phyloP scores from a whole-genome alignment of 2,888 invertebrate species.

The Aphodius granarius region DNA sequence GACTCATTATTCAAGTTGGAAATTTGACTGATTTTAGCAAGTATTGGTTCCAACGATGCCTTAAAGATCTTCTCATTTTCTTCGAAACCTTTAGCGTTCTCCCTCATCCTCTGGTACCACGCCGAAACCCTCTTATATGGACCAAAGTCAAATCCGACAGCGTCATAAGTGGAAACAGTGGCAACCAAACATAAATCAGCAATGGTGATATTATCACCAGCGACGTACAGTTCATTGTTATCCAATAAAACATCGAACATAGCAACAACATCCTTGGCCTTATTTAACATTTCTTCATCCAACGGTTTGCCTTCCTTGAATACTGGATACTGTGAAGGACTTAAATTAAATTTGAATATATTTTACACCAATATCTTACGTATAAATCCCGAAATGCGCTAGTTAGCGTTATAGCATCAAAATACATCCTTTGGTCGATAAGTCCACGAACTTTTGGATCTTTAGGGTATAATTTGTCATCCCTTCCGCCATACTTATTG shows the following conservation, averaged over 20 bases:
- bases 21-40: neutral
- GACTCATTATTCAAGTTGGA: neutral
- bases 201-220: constrained; percentile 72
- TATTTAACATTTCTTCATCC: constrained; percentile 68
- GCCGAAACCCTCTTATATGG: constrained; percentile 68
- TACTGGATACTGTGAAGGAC: constrained; percentile 43
- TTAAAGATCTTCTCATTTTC: constrained; percentile 45
- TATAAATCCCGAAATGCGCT: constrained; percentile 70
- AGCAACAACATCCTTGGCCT: constrained; percentile 67
- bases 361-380: constrained; percentile 55
- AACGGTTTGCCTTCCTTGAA: constrained; percentile 52
- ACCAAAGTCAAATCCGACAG: constrained; percentile 62
- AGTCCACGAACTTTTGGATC: constrained; percentile 74
- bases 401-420: constrained; percentile 77
- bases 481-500: constrained; percentile 76
- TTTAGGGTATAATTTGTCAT: constrained; percentile 75
- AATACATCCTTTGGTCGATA: constrained; percentile 79
- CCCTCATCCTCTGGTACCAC: constrained; percentile 64
- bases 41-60: neutral
- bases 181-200: constrained; percentile 75
- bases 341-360: neutral
- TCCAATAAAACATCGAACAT: constrained; percentile 72
- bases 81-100: constrained; percentile 61
- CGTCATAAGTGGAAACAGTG: constrained; percentile 70
- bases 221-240: constrained; percentile 65